Evolutionary conservation across 2,113 vertebrate genomes (phyloP).

Genomic region (Prunella fulvescens): DNA sequence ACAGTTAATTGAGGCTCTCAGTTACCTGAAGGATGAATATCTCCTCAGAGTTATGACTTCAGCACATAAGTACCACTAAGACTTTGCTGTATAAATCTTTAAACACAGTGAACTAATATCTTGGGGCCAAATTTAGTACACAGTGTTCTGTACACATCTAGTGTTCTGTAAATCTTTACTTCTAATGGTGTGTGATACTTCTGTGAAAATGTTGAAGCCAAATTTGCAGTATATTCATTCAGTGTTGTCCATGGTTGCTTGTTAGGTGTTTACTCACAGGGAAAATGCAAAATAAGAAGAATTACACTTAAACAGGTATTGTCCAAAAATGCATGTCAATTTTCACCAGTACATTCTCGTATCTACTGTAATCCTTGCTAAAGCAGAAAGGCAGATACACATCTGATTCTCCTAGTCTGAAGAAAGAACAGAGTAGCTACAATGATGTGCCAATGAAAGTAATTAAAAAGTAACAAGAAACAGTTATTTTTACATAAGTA

Average conservation of each 20-base stretch:
- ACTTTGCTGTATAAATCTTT: conserved; percentile 48
- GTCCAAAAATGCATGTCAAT: not conserved
- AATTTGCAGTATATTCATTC: not conserved
- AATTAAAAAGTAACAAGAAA: not conserved
- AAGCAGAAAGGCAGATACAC: not conserved
- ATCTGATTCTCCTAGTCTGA: not conserved
- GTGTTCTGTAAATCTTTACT: not conserved
- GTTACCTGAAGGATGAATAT: conserved; percentile 42
- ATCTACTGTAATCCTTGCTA: not conserved
- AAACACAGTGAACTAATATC: conserved; percentile 39
- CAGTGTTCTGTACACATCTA: not conserved
- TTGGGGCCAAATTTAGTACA: not conserved
- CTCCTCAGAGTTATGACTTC: conserved; percentile 39
- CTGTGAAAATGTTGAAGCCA: not conserved
- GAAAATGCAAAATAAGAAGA: not conserved
- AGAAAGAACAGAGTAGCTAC: not conserved
- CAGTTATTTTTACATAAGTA: not conserved
- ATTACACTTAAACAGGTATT: not conserved
- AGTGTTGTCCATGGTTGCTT: not conserved
- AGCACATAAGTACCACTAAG: conserved; percentile 5
- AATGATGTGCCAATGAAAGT: not conserved
- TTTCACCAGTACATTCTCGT: fast-evolving
- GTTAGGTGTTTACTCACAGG: not conserved
- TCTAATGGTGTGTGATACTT: not conserved
- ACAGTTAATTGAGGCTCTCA: conserved; percentile 38